Conservation (phyloP, 2,888 invertebrate species). For the Apotomis capreana region DNA sequence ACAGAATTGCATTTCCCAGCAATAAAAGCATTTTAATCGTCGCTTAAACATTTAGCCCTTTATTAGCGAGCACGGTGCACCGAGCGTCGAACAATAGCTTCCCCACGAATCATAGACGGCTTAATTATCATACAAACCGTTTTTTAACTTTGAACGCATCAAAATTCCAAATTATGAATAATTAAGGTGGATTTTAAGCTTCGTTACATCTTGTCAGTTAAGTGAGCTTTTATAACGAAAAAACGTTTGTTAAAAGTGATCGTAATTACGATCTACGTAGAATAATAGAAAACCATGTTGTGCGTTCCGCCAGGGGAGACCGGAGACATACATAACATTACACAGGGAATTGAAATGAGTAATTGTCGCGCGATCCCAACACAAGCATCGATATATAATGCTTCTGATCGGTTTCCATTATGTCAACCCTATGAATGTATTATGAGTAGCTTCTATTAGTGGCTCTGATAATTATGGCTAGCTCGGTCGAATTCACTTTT, state of each 20-base stretch:
- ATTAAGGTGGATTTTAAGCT: conserved; percentile 75
- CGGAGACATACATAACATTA: conserved; percentile 41
- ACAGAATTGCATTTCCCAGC: conserved; percentile 10
- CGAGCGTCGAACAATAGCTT: conserved; percentile 61
- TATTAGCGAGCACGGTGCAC: conserved; percentile 31
- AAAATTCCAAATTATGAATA: conserved; percentile 74
- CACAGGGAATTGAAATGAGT: conserved; percentile 53
- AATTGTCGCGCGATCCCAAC: conserved; percentile 51
- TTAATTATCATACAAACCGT: conserved; percentile 72
- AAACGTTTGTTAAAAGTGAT: conserved; percentile 56
- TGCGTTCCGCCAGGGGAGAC: conserved; percentile 10
- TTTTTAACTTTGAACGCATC: conserved; percentile 66
- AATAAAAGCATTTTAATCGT: conserved; percentile 7
- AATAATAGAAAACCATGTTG: conserved; percentile 56
- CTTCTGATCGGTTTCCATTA: too few species aligned
- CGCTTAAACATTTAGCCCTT: conserved; percentile 29
- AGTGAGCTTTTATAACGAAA: conserved; percentile 60
- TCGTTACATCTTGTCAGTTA: conserved; percentile 71
- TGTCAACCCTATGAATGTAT: too few species aligned
- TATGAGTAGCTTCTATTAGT: too few species aligned
- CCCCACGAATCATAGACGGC: conserved; percentile 58
- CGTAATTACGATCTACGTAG: conserved; percentile 56
- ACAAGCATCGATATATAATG: too few species aligned
- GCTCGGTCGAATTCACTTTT: too few species aligned
- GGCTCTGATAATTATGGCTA: too few species aligned